Conservation (phyloP, 2,797 vertebrate genomes). For the Argyrosomus regius region DNA sequence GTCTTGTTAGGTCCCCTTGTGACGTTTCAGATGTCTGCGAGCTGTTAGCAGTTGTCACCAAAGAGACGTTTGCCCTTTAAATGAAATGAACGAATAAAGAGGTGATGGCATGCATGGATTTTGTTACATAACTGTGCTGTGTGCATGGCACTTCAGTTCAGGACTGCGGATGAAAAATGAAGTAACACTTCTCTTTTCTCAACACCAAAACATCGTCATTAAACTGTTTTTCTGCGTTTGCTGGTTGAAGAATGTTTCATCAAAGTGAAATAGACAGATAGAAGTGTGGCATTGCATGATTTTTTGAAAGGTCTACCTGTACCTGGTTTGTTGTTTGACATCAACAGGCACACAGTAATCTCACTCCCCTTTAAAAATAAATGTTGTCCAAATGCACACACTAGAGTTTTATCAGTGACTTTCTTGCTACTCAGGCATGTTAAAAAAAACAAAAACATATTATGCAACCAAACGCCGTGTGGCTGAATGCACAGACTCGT, state of each 20-base stretch:
- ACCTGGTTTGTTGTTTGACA: not conserved
- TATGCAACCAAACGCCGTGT: not conserved
- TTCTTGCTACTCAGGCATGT: not conserved
- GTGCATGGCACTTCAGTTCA: not conserved
- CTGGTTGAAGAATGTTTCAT: no score
- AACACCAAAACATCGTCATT: no score
- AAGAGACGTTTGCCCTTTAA: not conserved
- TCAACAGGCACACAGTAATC: not conserved
- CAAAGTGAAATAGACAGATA: no score
- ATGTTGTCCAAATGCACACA: no score
- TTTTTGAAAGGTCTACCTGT: not conserved
- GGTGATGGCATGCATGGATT: not conserved
- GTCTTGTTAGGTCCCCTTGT: no score
- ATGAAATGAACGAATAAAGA: not conserved
- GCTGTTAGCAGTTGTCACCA: not conserved
- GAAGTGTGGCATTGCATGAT: not conserved
- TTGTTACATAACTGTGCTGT: not conserved
- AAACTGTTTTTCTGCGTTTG: no score
- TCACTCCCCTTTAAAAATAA: no score
- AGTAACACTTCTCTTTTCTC: no score
- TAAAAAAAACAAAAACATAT: not conserved
- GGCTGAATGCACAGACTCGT: not conserved
- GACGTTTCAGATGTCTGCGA: no score
- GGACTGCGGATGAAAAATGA: no score
- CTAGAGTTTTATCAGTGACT: not conserved